These are phyloP conservation scores for Nothoprocta pentlandii DNA, from an alignment of 2,113 vertebrate species.

Conservation along the genomic window DNA sequence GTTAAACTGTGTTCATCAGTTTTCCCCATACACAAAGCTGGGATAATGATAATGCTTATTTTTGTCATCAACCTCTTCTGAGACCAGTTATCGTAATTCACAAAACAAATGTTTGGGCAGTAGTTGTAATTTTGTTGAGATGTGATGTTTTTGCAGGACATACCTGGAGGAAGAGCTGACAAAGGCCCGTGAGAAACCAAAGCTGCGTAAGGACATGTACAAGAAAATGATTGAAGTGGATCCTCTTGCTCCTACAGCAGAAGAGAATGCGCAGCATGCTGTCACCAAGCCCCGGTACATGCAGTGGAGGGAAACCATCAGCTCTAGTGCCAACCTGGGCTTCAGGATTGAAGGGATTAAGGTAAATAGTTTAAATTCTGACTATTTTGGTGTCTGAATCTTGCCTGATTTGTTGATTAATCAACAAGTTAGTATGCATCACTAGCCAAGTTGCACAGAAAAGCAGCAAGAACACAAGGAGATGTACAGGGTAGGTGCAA, in stretches of 20 bases:
- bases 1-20: background rate
- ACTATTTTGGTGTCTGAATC: background rate
- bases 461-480: background rate
- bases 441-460: background rate
- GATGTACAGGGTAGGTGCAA: background rate
- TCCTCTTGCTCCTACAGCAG: constrained; percentile 86
- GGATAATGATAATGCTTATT: background rate
- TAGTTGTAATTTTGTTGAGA: background rate
- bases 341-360: constrained; percentile 98
- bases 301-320: constrained; percentile 98
- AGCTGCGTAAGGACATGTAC: constrained; percentile 94
- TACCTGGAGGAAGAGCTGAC: constrained; percentile 96
- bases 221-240: constrained; percentile 98
- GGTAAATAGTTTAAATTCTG: constrained; percentile 75
- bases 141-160: constrained; percentile 80
- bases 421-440: background rate
- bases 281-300: constrained; percentile 98
- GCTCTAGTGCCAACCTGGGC: constrained; percentile 94
- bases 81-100: background rate
- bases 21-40: background rate
- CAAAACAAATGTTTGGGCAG: background rate
- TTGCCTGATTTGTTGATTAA: background rate
- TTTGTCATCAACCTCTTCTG: background rate
- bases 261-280: constrained; percentile 87
- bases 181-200: constrained; percentile 92